Base-by-base conservation (phyloP, 2,888 invertebrate species). In the Cabera pusaria region DNA sequence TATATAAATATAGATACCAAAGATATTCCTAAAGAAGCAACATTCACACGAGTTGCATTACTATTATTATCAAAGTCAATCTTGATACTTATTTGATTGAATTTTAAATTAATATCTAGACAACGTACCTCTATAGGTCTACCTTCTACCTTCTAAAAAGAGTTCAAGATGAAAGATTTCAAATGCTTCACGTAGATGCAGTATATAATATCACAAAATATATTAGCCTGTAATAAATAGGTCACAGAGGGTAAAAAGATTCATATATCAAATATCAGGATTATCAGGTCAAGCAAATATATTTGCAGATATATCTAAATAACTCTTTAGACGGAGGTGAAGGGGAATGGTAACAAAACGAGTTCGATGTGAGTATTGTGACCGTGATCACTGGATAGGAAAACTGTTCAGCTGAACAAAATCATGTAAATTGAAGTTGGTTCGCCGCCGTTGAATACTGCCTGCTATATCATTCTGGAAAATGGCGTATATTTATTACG, bases 391-490 rank as follows among this genome's bases (percentile, higher is more conserved):
- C 31, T 41, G 44, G 44, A 50, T 48, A 44, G 34, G 47, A 52
- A 49, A 52, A 47, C 47, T 34, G 41, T 48, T 44, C 45, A 49
- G 43, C 35, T 36, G 43, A 36, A 52, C 43, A 47, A 49, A 49
- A 43, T 43, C 46, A 52, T 47, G 49, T 47, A 49, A 47, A 49
- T 49, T 46, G 44, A 44, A 48, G 39, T 43, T 38, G 29, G 48
- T 43, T 41, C 33, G 26, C 39, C 38, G 38, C 24, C 36, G 36
- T 44, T 36, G 31, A 33, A 22, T 41, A 25, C 34, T 29, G 9
- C 28, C 20, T 37, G 24, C 25, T 29, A 20, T 34, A 32, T 34
- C 21, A 32, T 23, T 29, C 31, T 26, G 18, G 35, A 37, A 28
- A 24, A 47, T 16, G 16, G 11, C 7, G 6, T 3, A 19, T 12